Conservation (phyloP, 1,140 invertebrate species). For the Phocides pigmalion region DNA sequence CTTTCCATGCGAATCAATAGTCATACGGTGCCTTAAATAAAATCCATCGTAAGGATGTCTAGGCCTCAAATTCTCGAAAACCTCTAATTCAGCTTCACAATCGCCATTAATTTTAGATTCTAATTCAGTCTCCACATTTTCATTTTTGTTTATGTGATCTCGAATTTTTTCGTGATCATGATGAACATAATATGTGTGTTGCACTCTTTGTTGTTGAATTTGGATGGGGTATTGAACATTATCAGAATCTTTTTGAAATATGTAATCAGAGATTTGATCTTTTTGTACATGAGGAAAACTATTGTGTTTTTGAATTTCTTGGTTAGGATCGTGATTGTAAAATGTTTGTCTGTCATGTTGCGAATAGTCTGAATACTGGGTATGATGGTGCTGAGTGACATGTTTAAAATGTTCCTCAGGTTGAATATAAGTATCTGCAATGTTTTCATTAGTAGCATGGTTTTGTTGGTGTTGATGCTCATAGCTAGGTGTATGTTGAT, state of each 20-base stretch:
- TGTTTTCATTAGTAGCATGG: no score
- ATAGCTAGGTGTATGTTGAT: slow-evolving; percentile 21
- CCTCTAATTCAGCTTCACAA: slow-evolving; percentile 53
- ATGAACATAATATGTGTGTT: slow-evolving; percentile 49
- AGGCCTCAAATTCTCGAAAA: slow-evolving; percentile 67
- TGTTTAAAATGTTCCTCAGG: not conserved
- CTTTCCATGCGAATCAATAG: slow-evolving; percentile 68
- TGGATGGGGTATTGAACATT: slow-evolving; percentile 12
- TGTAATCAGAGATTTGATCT: not conserved
- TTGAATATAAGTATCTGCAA: no score
- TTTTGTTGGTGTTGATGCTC: no score
- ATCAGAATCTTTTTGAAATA: slow-evolving; percentile 19
- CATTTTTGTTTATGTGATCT: slow-evolving; percentile 23
- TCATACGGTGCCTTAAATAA: slow-evolving; percentile 73
- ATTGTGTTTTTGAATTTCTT: slow-evolving; percentile 19
- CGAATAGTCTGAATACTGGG: slow-evolving; percentile 21
- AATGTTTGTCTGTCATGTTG: slow-evolving; percentile 23
- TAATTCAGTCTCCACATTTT: slow-evolving; percentile 23
- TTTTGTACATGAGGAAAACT: slow-evolving; percentile 15
- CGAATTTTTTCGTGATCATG: slow-evolving; percentile 48
- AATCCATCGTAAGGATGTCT: slow-evolving; percentile 81
- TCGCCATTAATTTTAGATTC: slow-evolving; percentile 54
- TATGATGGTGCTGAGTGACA: slow-evolving; percentile 23
- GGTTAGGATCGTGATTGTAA: slow-evolving; percentile 12
- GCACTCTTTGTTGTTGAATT: slow-evolving; percentile 23